A percentile compares a stretch with the other conserved stretches of the same genome.
Conservation (phyloP, 2,797 vertebrate genomes). For the Lerista edwardsae region DNA sequence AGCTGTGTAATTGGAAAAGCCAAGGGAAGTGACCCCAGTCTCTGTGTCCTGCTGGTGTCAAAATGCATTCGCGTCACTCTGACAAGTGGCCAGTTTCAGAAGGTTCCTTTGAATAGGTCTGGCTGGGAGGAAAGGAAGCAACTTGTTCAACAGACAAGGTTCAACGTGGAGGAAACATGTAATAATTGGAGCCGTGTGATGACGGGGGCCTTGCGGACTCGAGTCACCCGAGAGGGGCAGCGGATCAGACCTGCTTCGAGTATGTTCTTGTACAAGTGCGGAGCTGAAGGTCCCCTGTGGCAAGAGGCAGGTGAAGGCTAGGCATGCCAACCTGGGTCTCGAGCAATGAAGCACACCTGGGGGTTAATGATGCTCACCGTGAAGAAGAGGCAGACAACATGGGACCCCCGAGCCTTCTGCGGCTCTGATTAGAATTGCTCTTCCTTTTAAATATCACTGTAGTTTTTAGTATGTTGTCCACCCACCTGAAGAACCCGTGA, state of each 20-base stretch:
- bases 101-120: conserved; percentile 46
- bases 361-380: no score
- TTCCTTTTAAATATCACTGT: no score
- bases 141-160: not conserved
- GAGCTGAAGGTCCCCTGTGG: not conserved
- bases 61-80: conserved; percentile 73
- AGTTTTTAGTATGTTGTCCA: no score
- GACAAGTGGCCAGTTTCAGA: conserved; percentile 70
- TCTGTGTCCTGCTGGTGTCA: conserved; percentile 75
- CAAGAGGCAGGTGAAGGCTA: no score
- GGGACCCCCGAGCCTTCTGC: no score
- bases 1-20: conserved; percentile 78
- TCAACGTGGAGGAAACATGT: not conserved
- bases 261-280: not conserved
- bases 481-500: no score
- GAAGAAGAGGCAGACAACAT: not conserved
- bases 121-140: conserved; percentile 19
- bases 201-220: not conserved
- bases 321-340: no score
- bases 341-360: no score
- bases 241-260: not conserved
- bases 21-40: conserved; percentile 71
- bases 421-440: no score
- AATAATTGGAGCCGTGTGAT: not conserved
- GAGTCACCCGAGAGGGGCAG: not conserved